Evolutionary conservation across 2,888 invertebrate species (phyloP), one percentile per base, ranked within the genome.

Genomic region (Lacanobia oleracea): DNA sequence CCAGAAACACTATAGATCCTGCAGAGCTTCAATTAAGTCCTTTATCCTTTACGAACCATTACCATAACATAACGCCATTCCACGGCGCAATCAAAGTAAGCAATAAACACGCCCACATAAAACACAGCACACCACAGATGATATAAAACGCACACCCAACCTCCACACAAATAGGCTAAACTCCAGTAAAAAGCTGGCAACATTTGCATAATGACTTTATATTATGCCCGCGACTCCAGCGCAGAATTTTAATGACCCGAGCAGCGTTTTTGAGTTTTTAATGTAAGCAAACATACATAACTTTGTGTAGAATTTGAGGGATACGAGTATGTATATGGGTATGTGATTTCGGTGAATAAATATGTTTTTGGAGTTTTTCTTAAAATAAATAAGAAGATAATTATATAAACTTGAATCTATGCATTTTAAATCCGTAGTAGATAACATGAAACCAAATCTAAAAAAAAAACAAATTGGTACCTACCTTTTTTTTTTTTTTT

Each of bases 161-260:
- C 86, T 87, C 87, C 83, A 87, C 83, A 86, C 90, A 94, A 94
- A 95, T 93, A 92, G 94, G 91, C 93, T 93, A 92, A 94, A 94
- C 91, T 92, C 89, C 87, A 86, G 89, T 90, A 93, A 92, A 94
- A 94, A 91, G 90, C 84, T 90, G 88, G 84, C 74, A 81, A 83
- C 90, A 95, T 95, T 95, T 95, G 91, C 95, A 95, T 95, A 95
- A 95, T 95, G 93, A 94, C 95, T 95, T 94, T 94, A 95, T 95
- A 94, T 94, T 93, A 93, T 93, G 93, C 91, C 88, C 87, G 88
- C 85, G 90, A 69, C 87, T 88, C 91, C 91, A 89, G 88, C 87
- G 86, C 90, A 86, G 94, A 94, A 95, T 95, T 93, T 94, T 94
- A 95, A 95, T 94, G 93, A 86, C 87, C 84, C 90, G 73, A 83